Conservation (phyloP, 2,888 invertebrate genomes). For the Corbicula japonica region DNA sequence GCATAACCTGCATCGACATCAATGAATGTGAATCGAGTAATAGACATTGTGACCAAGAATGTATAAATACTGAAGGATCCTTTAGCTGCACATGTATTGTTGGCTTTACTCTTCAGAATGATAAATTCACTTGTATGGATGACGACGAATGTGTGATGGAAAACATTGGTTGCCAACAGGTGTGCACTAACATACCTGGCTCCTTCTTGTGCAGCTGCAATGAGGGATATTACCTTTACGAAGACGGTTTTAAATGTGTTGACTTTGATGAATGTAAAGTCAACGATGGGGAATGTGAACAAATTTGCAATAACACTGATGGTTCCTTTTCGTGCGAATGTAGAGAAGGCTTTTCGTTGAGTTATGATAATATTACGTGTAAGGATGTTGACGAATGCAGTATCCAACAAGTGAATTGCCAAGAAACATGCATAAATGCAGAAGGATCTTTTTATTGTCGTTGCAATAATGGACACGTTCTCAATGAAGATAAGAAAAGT, state of each 20-base stretch:
- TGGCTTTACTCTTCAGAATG: neutral
- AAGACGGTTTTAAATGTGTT: neutral
- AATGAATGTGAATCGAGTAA: conserved; percentile 1
- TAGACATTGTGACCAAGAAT: conserved; percentile 7
- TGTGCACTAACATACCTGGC: neutral
- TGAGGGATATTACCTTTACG: neutral
- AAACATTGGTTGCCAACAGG: neutral
- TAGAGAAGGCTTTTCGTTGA: neutral
- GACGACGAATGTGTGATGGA: neutral
- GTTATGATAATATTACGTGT: neutral
- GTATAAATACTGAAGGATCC: neutral
- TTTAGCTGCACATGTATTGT: neutral
- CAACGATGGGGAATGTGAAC: neutral
- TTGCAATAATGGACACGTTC: neutral
- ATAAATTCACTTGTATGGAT: neutral
- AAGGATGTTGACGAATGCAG: neutral
- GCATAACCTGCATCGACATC: neutral
- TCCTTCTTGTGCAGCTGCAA: neutral
- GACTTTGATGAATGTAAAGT: conserved; percentile 3
- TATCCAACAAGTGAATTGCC: neutral
- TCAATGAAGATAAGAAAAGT: neutral
- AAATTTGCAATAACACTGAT: neutral
- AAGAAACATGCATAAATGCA: neutral
- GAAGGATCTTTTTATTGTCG: neutral
- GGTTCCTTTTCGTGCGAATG: conserved; percentile 3